Base-by-base conservation (phyloP, 2,113 vertebrate genomes). In the Lampris incognitus region DNA sequence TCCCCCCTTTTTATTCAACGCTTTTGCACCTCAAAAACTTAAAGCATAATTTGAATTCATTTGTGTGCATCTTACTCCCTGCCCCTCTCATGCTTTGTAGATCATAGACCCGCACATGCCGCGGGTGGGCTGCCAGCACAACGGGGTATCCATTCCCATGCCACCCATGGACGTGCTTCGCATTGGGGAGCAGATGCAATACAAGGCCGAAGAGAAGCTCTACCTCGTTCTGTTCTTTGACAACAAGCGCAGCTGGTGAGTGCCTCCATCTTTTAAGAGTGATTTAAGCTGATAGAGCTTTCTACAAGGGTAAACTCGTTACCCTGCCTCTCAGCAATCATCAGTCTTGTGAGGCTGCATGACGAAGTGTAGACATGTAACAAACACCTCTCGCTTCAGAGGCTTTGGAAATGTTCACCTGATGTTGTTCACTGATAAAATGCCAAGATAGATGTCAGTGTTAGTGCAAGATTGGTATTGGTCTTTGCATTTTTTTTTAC, bases 41-140 rank as follows among this genome's bases (percentile, higher is more conserved):
- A 64, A 60, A 7, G 5, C 37, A 9, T 66, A 55, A 0, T 68
- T 54, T 54, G 24, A 37, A 61, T 79, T 54, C 40, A 13, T 52
- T 50, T 48, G 52, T 38, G 4, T 37, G n/a, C 63, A 41, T 76
- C 37, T 69, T 41, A 74, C 44, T 38, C 38, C 13, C 58, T 37
- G 10, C 52, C 13, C 24, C 72, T 60, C 38, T 54, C 63, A 72
- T 9, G 41, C 81, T 68, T 0, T 58, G 1, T 72, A 99, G 97
- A 98, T 99, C 83, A 97, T 99, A 71, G 98, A 99, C 84, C 97
- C 98, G 42, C 97, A 98, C 94, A 98, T 98, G 98, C 97, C 97
- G 3, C 96, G 98, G 10, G 95, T 96, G 91, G 96, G 96, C 73
- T 97, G 97, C 86, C 97, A 98, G 92, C 97, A 98, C 95, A 99